phyloP scores from a whole-genome alignment of 2,888 invertebrate genomes.

The Aleiodes testaceus region DNA sequence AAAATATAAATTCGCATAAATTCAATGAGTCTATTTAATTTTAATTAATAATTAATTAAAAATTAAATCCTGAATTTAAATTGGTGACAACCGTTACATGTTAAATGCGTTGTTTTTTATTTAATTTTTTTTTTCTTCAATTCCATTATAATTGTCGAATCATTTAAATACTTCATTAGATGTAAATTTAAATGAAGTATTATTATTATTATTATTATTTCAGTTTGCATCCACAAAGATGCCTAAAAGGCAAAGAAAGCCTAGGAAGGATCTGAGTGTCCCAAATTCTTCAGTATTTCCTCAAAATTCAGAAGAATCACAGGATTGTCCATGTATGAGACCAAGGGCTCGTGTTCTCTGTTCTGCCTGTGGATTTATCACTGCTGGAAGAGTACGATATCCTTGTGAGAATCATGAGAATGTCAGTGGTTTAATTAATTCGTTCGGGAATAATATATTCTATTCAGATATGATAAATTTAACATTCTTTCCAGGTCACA shows the following conservation, averaged over 20 bases:
- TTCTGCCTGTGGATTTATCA: conserved; percentile 54
- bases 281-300: too few species aligned
- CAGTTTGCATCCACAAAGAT: too few species aligned
- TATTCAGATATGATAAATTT: neutral
- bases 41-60: neutral
- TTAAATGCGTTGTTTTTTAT: neutral
- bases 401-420: conserved; percentile 55
- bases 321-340: conserved; percentile 54
- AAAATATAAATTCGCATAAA: neutral
- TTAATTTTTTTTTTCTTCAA: neutral
- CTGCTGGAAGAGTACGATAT: conserved; percentile 54
- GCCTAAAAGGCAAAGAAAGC: too few species aligned
- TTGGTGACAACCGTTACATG: neutral
- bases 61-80: neutral
- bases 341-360: conserved; percentile 54
- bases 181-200: neutral
- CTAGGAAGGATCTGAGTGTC: too few species aligned
- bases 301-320: neutral
- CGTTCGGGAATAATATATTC: conserved; percentile 6
- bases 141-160: neutral
- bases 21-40: neutral
- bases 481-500: conserved; percentile 21
- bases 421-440: conserved; percentile 45
- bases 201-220: too few species aligned
- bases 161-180: neutral